Conservation (phyloP, 2,888 invertebrate genomes). For the Xanthia icteritia region DNA sequence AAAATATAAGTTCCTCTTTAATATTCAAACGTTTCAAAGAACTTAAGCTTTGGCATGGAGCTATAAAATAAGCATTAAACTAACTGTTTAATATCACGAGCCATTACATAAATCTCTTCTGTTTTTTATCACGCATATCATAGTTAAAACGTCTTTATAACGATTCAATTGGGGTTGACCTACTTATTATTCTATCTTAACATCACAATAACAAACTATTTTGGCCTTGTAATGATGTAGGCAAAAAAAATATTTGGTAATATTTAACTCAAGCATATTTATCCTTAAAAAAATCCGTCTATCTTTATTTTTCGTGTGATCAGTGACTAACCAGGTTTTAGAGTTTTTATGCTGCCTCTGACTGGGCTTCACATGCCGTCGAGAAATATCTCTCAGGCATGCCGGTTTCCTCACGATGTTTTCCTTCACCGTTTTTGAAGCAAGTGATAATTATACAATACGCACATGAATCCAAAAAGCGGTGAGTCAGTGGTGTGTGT, state of each 20-base stretch:
- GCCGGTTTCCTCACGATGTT: no score
- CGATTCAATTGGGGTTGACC: not conserved
- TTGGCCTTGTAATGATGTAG: not conserved
- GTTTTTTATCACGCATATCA: not conserved
- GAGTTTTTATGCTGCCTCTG: no score
- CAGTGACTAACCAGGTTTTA: no score
- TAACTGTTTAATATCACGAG: not conserved
- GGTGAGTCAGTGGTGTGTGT: no score
- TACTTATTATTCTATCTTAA: not conserved
- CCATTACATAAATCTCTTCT: not conserved
- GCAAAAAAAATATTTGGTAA: not conserved
- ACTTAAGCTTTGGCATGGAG: slow-evolving; percentile 39
- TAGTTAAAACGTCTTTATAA: not conserved
- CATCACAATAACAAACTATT: not conserved
- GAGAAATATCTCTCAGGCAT: no score
- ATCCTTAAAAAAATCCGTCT: no score
- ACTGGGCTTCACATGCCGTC: no score
- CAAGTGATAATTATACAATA: no score
- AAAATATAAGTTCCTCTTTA: slow-evolving; percentile 43
- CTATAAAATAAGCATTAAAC: slow-evolving; percentile 27
- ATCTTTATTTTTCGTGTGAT: no score
- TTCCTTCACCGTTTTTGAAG: no score
- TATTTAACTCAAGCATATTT: no score
- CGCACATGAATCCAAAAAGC: no score
- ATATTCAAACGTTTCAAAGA: slow-evolving; percentile 47